These are phyloP conservation scores for Cephonodes hylas DNA, from an alignment of 2,888 invertebrate species.

Conservation along the genomic window DNA sequence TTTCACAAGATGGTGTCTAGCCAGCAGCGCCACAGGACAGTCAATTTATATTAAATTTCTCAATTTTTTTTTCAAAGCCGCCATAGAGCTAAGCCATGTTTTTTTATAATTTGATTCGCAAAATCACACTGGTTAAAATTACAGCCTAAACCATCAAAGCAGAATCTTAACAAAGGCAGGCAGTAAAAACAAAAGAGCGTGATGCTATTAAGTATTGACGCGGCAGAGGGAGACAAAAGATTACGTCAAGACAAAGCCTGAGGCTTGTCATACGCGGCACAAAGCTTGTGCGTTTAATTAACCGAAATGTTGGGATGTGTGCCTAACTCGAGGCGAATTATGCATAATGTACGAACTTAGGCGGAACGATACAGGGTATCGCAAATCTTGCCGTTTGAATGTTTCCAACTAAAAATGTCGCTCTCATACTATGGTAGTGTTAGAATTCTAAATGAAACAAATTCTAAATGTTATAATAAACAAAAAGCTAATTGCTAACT, in stretches of 20 bases:
- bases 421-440: no score
- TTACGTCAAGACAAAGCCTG: background rate
- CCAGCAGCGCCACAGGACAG: no score
- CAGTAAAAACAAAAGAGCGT: background rate
- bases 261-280: background rate
- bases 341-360: slow-evolving; percentile 8
- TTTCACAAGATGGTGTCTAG: no score
- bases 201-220: background rate
- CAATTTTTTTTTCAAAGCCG: no score
- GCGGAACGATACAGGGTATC: background rate
- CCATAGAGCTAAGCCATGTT: background rate
- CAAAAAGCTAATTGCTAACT: no score
- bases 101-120: no score
- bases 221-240: background rate
- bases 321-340: background rate
- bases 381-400: background rate
- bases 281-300: slow-evolving; percentile 4
- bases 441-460: no score
- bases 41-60: no score
- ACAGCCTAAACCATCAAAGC: background rate
- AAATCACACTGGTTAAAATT: no score
- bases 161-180: background rate
- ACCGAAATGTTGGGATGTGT: background rate
- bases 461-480: no score
- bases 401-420: no score